Base-by-base conservation (phyloP, 2,888 invertebrate genomes). In the Pediacus dermestoides region DNA sequence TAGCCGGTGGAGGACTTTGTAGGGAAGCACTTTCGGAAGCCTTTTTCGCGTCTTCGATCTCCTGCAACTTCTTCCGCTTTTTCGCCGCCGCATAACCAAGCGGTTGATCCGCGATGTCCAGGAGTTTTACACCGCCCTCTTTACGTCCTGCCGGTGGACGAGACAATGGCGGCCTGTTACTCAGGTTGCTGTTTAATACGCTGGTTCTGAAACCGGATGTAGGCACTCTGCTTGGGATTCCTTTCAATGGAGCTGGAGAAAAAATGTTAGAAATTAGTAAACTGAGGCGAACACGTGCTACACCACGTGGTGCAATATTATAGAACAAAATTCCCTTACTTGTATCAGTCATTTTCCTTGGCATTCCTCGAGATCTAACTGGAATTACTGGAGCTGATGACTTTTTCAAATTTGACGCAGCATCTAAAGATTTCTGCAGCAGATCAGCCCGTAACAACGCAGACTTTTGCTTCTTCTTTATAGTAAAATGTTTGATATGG, bases 341-440 rank as follows among this genome's bases (percentile, higher is more conserved):
- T 22, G 91, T 89, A 63, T 95, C 94, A 57, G 94, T 94, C 91
- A 95, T 92, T 75, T 94, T 94, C 57, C 94, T 80, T 1, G 93
- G 93, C 86, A 92, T 89, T 51, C 86, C 87, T 44, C 88, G 71
- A 11, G 89, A 88, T 47, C 92, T 74, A 2, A 93, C 79, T 1
- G 93, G 92, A 53, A 95, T 88, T 0, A 90, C 88, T 0, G 91
- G 89, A 0, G 90, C 88, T 34, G 87, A 84, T 3, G 85, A 80
- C 64, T 92, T 90, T 73, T 93, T 91, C 57, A 91, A 72, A 66
- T 89, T 92, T 21, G 82, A 88, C 28, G 88, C 86, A 1, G 87
- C 91, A 69, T 95, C 95, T 1, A 82, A 79, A 0, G 93, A 92
- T 69, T 95, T 95, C 55, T 91, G 90, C 18, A 96, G 67, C 11